Percentiles rank a stretch among this genome's conserved stretches.
phyloP scores from a whole-genome alignment of 2,113 vertebrate genomes.

The Colinus virginianus region DNA sequence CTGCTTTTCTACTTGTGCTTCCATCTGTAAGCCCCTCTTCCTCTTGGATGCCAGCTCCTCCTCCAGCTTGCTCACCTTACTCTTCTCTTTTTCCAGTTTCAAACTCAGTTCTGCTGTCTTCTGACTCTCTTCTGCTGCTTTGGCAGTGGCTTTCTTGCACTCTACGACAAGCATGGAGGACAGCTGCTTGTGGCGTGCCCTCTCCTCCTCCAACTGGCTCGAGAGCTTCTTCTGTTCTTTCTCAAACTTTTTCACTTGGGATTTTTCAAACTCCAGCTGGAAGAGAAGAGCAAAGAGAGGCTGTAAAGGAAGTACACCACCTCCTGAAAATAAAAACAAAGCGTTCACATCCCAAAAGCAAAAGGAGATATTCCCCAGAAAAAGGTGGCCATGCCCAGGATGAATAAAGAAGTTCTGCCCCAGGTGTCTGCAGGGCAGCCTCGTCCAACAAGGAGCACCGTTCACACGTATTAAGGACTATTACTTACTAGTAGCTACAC shows the following conservation, averaged over 20 bases:
- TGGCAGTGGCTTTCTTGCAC: constrained; percentile 91
- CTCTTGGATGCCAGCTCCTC: constrained; percentile 84
- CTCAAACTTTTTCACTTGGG: constrained; percentile 91
- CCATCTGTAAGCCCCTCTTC: constrained; percentile 82
- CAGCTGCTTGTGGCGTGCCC: constrained; percentile 91
- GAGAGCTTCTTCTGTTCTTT: constrained; percentile 90
- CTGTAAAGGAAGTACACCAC: neutral
- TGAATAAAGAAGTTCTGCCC: neutral
- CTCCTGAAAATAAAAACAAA: neutral
- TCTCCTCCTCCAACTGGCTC: constrained; percentile 91
- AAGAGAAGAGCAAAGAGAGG: neutral
- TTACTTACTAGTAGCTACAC: neutral
- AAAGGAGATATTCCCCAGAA: neutral
- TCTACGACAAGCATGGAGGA: constrained; percentile 91
- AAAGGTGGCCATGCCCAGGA: neutral
- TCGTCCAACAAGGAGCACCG: neutral
- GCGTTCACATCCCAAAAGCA: neutral
- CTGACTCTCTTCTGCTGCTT: constrained; percentile 91
- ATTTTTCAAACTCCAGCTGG: constrained; percentile 95
- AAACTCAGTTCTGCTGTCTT: constrained; percentile 85
- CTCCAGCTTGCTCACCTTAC: constrained; percentile 82
- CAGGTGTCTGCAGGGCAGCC: neutral
- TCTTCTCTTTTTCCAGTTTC: constrained; percentile 86
- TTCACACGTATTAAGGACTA: neutral
- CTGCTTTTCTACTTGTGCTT: constrained; percentile 89